Percentiles rank a stretch among this genome's conserved stretches.
Evolutionary conservation across 2,113 vertebrate genomes (phyloP).

Genomic region (Microtus pennsylvanicus): DNA sequence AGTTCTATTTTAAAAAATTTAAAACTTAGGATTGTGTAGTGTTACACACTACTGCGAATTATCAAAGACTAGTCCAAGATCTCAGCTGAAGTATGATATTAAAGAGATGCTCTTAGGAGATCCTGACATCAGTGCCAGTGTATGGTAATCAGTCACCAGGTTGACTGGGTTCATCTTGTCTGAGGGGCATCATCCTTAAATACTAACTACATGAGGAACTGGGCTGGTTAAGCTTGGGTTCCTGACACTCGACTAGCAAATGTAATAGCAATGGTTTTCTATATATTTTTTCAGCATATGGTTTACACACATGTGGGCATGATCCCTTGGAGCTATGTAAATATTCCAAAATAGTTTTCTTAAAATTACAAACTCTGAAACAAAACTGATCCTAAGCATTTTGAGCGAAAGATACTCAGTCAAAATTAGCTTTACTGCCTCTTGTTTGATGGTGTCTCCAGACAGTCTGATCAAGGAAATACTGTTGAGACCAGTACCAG

Average conservation of each 20-base stretch:
- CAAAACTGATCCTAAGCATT: background rate
- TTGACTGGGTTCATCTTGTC: background rate
- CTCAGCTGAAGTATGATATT: background rate
- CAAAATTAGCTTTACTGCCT: background rate
- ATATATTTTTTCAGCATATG: background rate
- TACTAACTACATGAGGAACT: background rate
- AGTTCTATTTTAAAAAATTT: slow-evolving; percentile 1
- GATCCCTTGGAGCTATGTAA: background rate
- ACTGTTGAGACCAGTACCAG: slow-evolving; percentile 26
- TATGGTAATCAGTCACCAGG: background rate
- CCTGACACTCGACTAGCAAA: background rate
- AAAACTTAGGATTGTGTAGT: background rate
- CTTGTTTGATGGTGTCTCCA: slow-evolving; percentile 34
- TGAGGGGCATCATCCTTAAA: slow-evolving; percentile 29
- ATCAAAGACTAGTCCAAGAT: slow-evolving; percentile 45
- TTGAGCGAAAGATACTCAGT: background rate
- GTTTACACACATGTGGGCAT: background rate
- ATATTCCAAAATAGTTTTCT: background rate
- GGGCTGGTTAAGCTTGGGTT: background rate
- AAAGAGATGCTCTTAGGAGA: slow-evolving; percentile 11
- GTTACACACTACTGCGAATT: background rate
- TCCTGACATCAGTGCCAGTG: background rate
- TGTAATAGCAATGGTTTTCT: slow-evolving; percentile 32
- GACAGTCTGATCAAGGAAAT: slow-evolving; percentile 36
- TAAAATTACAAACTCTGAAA: background rate